Percentiles rank a stretch among this genome's conserved stretches.
phyloP scores from a whole-genome alignment of 2,888 invertebrate species.

The Andrena trimmerana region DNA sequence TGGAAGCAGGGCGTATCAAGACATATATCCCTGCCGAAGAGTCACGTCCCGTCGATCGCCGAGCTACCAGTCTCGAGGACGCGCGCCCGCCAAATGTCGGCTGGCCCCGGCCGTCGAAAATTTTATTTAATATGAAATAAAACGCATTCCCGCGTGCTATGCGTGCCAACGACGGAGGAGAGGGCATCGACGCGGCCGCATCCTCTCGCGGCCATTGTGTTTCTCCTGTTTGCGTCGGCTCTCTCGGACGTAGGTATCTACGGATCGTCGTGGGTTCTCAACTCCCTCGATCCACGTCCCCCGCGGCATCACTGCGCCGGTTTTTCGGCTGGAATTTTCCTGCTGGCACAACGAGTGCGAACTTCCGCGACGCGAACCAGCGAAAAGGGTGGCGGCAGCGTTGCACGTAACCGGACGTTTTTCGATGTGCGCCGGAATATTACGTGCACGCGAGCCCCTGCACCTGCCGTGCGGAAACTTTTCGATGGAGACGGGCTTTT shows the following conservation, averaged over 20 bases:
- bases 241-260: constrained; percentile 69
- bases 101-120: constrained; percentile 70
- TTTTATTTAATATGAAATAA: constrained; percentile 83
- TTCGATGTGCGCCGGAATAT: constrained; percentile 62
- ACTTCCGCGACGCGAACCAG: constrained; percentile 10
- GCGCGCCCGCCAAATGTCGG: constrained; percentile 34
- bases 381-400: background rate
- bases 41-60: constrained; percentile 34
- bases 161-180: constrained; percentile 75
- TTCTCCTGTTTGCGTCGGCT: constrained; percentile 68
- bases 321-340: constrained; percentile 23
- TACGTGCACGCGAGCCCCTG: constrained; percentile 75
- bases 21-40: constrained; percentile 21
- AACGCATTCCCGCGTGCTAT: constrained; percentile 80
- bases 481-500: constrained; percentile 30
- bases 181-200: constrained; percentile 70
- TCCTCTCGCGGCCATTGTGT: constrained; percentile 75
- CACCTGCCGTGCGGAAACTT: constrained; percentile 72
- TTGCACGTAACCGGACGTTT: background rate
- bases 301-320: background rate
- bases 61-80: constrained; percentile 1
- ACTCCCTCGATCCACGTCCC: constrained; percentile 31
- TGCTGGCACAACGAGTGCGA: background rate
- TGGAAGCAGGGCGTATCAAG: constrained; percentile 38
- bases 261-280: constrained; percentile 74